Base-by-base conservation (phyloP, 2,113 vertebrate genomes). In the Prietella phreatophila region DNA sequence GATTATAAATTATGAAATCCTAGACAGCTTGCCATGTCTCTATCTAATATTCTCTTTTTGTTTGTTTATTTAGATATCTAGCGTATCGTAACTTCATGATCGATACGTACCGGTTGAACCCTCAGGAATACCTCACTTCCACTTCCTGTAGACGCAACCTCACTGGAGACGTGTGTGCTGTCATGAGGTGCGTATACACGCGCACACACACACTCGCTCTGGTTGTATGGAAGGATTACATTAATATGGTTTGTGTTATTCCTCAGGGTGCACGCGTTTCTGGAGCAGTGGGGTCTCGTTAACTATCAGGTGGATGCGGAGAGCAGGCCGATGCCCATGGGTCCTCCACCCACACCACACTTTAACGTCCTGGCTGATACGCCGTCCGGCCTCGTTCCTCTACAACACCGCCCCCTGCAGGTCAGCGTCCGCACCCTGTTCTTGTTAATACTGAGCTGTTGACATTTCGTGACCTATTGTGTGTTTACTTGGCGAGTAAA, bases 61-160 rank as follows among this genome's bases (percentile, higher is more conserved):
- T 25, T 4, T 86, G 17, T 60, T 19, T 88, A 85, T 55, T 86
- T 93, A 99, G 98, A 96, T 99, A 97, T 92, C 89, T 99, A 94
- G 98, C 98, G 7, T 99, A 99, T 91, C 96, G 98, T 50, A 99
- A 99, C 95, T 99, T 99, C 94, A 99, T 99, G 97, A 99, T 99
- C 0, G 98, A 99, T 92, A 99, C 98, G 0, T 99, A 99, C 5
- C 96, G 98, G 36, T 93, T 99, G 14, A 99, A 99, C 93, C 98
- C 98, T 0, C 98, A 99, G 90, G 98, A 99, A 92, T 99, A 99
- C 92, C 94, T 99, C 92, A 99, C 98, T 83, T 98, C 97, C 94
- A 99, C 98, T 0, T 98, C 98, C 89, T 99, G 98, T 91, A 95
- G 98, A 79, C 96, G 98, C 90, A 99, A 99, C 89, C 90, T 99